Evolutionary conservation across 1,140 invertebrate species (phyloP).

Genomic region (Pteromalus puparum): DNA sequence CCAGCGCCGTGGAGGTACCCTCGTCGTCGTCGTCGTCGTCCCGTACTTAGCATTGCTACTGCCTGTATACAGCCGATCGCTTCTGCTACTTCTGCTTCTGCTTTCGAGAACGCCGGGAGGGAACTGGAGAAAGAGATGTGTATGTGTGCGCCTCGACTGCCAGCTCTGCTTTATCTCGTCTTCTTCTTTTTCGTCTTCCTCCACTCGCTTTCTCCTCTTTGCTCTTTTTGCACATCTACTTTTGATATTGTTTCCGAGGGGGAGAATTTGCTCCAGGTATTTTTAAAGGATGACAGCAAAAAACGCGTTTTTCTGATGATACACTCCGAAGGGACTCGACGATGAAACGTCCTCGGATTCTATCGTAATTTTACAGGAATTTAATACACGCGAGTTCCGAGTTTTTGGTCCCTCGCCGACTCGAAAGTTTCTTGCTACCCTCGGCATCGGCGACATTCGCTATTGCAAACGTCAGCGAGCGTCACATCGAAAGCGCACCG

Average conservation of each 20-base stretch:
- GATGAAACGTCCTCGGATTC: background rate
- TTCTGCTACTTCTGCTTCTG: background rate
- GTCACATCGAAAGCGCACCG: background rate
- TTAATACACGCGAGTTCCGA: background rate
- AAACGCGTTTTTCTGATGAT: background rate
- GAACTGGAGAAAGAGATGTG: slow-evolving; percentile 12
- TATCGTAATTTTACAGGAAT: background rate
- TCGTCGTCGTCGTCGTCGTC: slow-evolving; percentile 9
- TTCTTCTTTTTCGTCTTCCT: background rate
- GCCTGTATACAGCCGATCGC: background rate
- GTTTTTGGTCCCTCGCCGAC: background rate
- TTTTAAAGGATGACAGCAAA: slow-evolving; percentile 20
- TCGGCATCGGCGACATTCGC: background rate
- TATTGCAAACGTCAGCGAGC: background rate
- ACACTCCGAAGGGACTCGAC: background rate
- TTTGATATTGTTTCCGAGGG: slow-evolving; percentile 9
- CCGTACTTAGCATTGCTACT: slow-evolving; percentile 29
- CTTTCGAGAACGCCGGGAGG: background rate
- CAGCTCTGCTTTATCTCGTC: background rate
- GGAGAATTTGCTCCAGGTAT: background rate
- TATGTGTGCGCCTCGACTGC: too few relatives aligned
- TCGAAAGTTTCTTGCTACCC: background rate
- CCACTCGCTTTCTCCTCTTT: background rate
- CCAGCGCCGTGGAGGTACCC: slow-evolving; percentile 26
- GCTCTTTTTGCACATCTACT: background rate